These are phyloP conservation scores for Brachyhypopomus occidentalis DNA, from an alignment of 2,113 vertebrate species.

Conservation along the genomic window DNA sequence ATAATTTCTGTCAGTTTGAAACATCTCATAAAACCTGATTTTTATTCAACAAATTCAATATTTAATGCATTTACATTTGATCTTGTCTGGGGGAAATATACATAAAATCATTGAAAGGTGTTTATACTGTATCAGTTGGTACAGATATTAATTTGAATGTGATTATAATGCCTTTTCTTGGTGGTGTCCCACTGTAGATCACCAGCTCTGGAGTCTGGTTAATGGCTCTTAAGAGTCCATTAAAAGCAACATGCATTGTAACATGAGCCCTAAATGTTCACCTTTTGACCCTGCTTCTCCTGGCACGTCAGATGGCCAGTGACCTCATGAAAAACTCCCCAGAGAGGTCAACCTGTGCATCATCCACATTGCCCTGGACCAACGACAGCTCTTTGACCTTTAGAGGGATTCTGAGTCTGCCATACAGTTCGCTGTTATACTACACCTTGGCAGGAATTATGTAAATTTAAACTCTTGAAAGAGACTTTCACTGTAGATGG, in stretches of 20 bases:
- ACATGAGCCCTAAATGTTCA: slow-evolving; percentile 55
- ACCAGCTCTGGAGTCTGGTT: slow-evolving; percentile 24
- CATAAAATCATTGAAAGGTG: too few relatives aligned
- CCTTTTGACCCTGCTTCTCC: slow-evolving; percentile 61
- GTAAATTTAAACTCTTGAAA: not conserved
- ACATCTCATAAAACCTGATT: too few relatives aligned
- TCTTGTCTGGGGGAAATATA: not conserved
- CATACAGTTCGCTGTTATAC: not conserved
- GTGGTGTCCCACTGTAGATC: not conserved
- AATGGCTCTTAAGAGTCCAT: slow-evolving; percentile 55
- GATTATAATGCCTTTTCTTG: not conserved
- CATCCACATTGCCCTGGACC: slow-evolving; percentile 65
- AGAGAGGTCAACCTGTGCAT: slow-evolving; percentile 68
- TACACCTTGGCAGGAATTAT: not conserved
- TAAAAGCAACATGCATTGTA: slow-evolving; percentile 56
- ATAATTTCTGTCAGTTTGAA: slow-evolving; percentile 19
- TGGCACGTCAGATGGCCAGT: slow-evolving; percentile 70
- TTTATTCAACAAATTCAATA: not conserved
- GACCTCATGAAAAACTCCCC: slow-evolving; percentile 67
- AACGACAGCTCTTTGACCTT: slow-evolving; percentile 32
- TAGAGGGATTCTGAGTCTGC: not conserved
- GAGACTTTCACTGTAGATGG: not conserved
- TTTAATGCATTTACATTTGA: slow-evolving; percentile 34
- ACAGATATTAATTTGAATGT: not conserved
- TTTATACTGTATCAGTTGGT: not conserved